phyloP scores from a whole-genome alignment of 2,113 vertebrate genomes.

The Oncorhynchus kisutch region DNA sequence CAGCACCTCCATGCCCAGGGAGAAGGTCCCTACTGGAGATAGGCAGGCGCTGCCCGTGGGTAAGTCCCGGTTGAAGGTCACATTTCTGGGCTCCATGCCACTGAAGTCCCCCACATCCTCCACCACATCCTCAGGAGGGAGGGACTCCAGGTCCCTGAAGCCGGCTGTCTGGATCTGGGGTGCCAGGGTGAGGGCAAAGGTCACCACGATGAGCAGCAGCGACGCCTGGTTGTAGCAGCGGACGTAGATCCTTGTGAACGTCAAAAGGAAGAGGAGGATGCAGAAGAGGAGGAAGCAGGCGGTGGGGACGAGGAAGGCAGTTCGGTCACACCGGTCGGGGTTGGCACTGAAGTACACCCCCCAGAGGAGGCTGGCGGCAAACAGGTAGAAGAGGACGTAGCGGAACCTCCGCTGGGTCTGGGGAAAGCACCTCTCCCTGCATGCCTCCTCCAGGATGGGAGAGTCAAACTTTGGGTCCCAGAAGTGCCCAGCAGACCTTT shows the following conservation, averaged over 20 bases:
- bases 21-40: slow-evolving; percentile 93
- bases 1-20: slow-evolving; percentile 93
- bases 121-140: slow-evolving; percentile 20
- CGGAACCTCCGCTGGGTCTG: slow-evolving; percentile 91
- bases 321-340: slow-evolving; percentile 71
- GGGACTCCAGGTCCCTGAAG: slow-evolving; percentile 47
- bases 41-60: slow-evolving; percentile 66
- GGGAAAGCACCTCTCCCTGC: slow-evolving; percentile 90
- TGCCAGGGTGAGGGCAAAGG: slow-evolving; percentile 83
- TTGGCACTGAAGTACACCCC: slow-evolving; percentile 82
- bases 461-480: slow-evolving; percentile 96
- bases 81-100: slow-evolving; percentile 54
- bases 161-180: slow-evolving; percentile 78
- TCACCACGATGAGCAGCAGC: slow-evolving; percentile 80
- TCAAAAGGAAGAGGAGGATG: slow-evolving; percentile 83
- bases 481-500: slow-evolving; percentile 88
- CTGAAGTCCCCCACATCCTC: slow-evolving; percentile 49
- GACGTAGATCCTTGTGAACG: slow-evolving; percentile 84
- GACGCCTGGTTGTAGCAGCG: slow-evolving; percentile 83
- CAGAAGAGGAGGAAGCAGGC: slow-evolving; percentile 83
- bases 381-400: slow-evolving; percentile 87
- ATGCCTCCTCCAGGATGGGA: slow-evolving; percentile 90
- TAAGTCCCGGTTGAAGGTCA: slow-evolving; percentile 39
- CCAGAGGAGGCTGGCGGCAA: slow-evolving; percentile 83
- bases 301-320: slow-evolving; percentile 76